Evolutionary conservation across 2,888 invertebrate genomes (phyloP).

Genomic region (Dermolepida albohirtum): DNA sequence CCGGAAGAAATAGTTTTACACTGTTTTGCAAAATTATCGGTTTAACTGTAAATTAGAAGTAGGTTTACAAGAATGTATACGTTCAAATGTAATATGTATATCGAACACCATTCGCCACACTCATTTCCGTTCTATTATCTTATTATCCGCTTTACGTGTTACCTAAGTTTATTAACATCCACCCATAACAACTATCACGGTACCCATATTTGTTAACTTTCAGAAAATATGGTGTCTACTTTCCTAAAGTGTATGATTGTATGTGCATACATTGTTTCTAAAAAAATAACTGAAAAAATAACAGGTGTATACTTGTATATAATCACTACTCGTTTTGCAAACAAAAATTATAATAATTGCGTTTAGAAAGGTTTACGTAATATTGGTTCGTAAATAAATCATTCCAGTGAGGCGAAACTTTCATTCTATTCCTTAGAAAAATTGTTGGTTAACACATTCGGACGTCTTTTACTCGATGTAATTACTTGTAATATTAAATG

Average conservation of each 20-base stretch:
- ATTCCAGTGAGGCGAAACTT: no score
- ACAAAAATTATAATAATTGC: not conserved
- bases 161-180: no score
- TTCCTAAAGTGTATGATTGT: not conserved
- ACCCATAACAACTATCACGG: not conserved
- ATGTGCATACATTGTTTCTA: not conserved
- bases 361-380: not conserved
- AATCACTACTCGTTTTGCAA: not conserved
- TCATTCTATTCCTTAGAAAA: no score
- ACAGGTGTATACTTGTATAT: not conserved
- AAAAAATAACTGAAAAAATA: not conserved
- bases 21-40: no score
- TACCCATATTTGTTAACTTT: conserved; percentile 14
- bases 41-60: no score
- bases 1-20: no score
- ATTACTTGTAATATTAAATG: no score
- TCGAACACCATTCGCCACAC: conserved; percentile 9
- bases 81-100: no score
- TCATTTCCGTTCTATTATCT: conserved; percentile 21
- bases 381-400: not conserved
- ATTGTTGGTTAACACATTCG: no score
- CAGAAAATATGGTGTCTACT: not conserved
- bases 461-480: no score
- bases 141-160: conserved; percentile 20
- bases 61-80: no score